Evolutionary conservation across 2,888 invertebrate genomes (phyloP), one percentile per base, ranked within the genome.

Genomic region (Aspidiotus rigidus): DNA sequence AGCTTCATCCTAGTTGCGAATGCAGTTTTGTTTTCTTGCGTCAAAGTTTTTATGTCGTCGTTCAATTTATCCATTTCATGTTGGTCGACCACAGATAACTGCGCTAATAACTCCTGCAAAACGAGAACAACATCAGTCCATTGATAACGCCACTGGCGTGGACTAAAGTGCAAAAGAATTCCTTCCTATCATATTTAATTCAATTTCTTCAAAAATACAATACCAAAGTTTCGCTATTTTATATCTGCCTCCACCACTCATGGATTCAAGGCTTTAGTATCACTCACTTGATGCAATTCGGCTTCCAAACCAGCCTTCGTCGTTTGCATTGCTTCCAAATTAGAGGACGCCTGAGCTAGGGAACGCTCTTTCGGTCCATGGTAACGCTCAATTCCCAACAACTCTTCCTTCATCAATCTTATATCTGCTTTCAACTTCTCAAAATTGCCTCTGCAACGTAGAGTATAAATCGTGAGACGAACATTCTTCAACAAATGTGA

Each of bases 341-440:
- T 95, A 28, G 94, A 90, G 72, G 92, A 89, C 74, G 95, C 89
- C 77, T 96, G 95, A 0, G 89, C 88, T 49, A 96, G 80, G 0
- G 94, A 94, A 11, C 95, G 83, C 78, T 96, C 96, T 80, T 96
- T 97, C 0, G 95, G 93, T 0, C 89, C 88, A 11, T 89, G 85
- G 77, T 91, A 93, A 74, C 94, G 83, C 77, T 96, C 95, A 73
- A 97, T 93, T 17, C 91, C 89, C 9, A 88, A 84, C 62, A 95
- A 79, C 78, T 98, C 97, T 77, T 97, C 96, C 75, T 93, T 93
- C 90, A 94, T 95, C 67, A 96, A 81, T 8, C 96, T 84, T 67
- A 97, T 89, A 77, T 97, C 97, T 1, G 93, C 93, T 78, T 95
- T 94, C 74, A 97, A 91, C 80, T 96, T 96, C 78, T 98, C 97